phyloP scores from a whole-genome alignment of 1,140 invertebrate genomes.

The Bombus sylvicola region DNA sequence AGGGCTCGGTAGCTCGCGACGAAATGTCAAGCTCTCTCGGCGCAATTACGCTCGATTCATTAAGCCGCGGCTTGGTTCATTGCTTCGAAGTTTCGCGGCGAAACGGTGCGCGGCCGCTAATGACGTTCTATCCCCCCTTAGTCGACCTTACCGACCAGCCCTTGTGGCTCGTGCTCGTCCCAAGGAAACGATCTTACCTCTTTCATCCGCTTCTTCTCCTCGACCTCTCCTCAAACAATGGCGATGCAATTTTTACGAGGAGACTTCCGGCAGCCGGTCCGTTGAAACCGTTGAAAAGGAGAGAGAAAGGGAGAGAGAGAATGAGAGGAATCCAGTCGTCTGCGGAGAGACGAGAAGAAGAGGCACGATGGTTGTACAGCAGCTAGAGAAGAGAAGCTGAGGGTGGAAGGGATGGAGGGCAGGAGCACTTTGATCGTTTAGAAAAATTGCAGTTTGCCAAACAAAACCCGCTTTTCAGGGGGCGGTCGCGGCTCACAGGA shows the following conservation, averaged over 20 bases:
- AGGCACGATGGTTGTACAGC: neutral
- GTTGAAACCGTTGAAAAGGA: neutral
- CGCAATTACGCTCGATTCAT: conserved; percentile 56
- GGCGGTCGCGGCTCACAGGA: neutral
- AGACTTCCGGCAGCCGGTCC: conserved; percentile 30
- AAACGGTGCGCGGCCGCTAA: conserved; percentile 45
- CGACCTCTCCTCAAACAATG: conserved; percentile 43
- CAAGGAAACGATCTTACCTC: conserved; percentile 52
- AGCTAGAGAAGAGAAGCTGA: neutral
- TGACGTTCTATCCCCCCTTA: conserved; percentile 21
- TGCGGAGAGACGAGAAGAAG: conserved; percentile 6
- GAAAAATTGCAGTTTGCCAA: conserved; percentile 67
- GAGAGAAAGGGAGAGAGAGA: neutral
- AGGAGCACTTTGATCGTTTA: conserved; percentile 62
- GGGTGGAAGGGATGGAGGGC: neutral
- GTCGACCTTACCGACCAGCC: neutral
- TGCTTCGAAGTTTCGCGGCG: conserved; percentile 51
- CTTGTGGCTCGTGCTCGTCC: neutral
- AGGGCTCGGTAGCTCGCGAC: conserved; percentile 38
- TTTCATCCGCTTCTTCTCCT: conserved; percentile 40
- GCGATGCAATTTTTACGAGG: conserved; percentile 54
- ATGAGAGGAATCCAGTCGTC: neutral
- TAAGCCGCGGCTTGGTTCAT: conserved; percentile 48
- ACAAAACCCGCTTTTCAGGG: conserved; percentile 59
- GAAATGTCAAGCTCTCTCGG: conserved; percentile 56